phyloP scores from a whole-genome alignment of 2,113 vertebrate genomes.

The Phoxinus phoxinus region DNA sequence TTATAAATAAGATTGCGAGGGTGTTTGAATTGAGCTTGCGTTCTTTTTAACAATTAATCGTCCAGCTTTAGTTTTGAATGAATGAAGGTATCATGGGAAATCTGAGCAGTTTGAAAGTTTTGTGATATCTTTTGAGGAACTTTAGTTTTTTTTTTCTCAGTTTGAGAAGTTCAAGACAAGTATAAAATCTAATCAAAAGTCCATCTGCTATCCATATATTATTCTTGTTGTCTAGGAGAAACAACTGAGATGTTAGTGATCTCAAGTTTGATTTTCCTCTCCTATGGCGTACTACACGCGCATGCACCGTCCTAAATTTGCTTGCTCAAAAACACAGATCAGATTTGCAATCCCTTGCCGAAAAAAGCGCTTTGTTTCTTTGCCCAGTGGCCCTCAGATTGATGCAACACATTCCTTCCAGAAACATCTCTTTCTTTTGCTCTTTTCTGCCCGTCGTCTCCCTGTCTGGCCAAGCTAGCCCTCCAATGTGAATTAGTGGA shows the following conservation, averaged over 20 bases:
- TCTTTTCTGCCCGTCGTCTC: constrained; percentile 55
- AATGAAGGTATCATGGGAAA: background rate
- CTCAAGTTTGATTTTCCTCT: constrained; percentile 1
- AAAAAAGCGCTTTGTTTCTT: constrained; percentile 5
- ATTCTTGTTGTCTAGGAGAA: background rate
- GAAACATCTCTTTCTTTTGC: constrained; percentile 52
- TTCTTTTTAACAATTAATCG: too few relatives aligned
- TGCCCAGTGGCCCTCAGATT: constrained; percentile 29
- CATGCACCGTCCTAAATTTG: constrained; percentile 5
- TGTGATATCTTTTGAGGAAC: background rate
- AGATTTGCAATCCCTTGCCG: constrained; percentile 34
- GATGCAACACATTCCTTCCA: constrained; percentile 54
- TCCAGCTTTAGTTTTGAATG: too few relatives aligned
- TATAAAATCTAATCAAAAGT: background rate
- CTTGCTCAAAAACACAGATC: constrained; percentile 26
- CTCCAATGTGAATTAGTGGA: constrained; percentile 50
- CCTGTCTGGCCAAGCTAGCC: constrained; percentile 57
- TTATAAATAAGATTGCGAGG: too few relatives aligned
- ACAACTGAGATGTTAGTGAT: background rate
- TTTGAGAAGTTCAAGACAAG: too few relatives aligned
- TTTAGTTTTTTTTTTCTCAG: background rate
- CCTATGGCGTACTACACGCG: background rate
- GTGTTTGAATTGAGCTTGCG: too few relatives aligned
- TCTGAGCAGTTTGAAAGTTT: constrained; percentile 1
- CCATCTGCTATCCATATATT: constrained; percentile 3